Evolutionary conservation across 2,797 vertebrate genomes (phyloP).

Genomic region (Sebastes hubbsi): DNA sequence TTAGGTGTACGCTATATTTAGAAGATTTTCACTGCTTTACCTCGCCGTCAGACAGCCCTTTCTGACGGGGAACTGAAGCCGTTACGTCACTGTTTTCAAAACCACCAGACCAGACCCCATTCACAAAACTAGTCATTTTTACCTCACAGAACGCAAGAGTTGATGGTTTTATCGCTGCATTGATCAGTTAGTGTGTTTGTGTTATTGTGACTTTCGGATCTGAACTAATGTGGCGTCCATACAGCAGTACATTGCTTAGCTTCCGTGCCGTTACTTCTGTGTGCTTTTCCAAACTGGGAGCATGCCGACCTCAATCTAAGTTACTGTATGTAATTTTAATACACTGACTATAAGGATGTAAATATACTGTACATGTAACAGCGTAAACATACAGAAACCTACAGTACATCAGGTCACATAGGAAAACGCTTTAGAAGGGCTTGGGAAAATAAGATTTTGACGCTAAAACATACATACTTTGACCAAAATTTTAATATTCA

Average conservation of each 20-base stretch:
- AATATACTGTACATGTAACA: not conserved
- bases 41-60: too few relatives aligned
- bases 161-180: not conserved
- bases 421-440: not conserved
- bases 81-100: too few relatives aligned
- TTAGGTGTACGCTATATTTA: not conserved
- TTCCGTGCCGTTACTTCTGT: not conserved
- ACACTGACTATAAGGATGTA: not conserved
- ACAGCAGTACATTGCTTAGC: not conserved
- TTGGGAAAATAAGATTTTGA: too few relatives aligned
- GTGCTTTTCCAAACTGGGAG: not conserved
- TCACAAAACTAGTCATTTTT: not conserved
- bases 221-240: not conserved
- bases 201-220: too few relatives aligned
- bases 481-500: too few relatives aligned
- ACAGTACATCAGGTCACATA: not conserved
- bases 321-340: not conserved
- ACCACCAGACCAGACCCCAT: too few relatives aligned
- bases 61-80: too few relatives aligned
- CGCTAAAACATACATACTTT: too few relatives aligned
- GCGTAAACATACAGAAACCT: not conserved
- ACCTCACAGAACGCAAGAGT: not conserved
- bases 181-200: too few relatives aligned
- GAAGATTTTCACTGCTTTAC: not conserved
- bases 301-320: not conserved